Conservation (phyloP, 2,797 vertebrate genomes). For the Eremophila alpestris region DNA sequence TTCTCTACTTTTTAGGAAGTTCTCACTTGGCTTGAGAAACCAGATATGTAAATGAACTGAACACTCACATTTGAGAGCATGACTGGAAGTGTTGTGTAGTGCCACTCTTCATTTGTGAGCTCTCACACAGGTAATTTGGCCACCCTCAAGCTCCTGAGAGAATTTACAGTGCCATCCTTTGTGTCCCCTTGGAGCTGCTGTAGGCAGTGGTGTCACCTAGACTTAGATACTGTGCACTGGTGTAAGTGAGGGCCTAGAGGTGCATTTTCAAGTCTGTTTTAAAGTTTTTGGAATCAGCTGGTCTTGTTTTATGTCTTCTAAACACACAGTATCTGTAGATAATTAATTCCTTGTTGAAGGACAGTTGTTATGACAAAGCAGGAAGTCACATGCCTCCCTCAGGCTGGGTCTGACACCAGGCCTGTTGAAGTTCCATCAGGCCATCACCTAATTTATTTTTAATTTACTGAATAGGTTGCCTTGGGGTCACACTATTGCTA, state of each 20-base stretch:
- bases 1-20: constrained; percentile 19
- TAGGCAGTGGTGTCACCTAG: not conserved
- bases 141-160: not conserved
- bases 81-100: not conserved
- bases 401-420: constrained; percentile 23
- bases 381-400: constrained; percentile 38
- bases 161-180: not conserved
- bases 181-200: not conserved
- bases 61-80: not conserved
- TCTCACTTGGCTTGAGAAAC: not conserved
- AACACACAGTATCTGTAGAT: constrained; percentile 40
- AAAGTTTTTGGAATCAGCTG: constrained; percentile 34
- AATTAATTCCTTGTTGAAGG: constrained; percentile 58
- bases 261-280: not conserved
- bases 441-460: constrained; percentile 50
- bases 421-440: constrained; percentile 14
- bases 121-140: not conserved
- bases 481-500: not conserved
- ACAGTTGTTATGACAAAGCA: constrained; percentile 40
- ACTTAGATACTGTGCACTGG: fast-evolving
- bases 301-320: constrained; percentile 38
- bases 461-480: constrained; percentile 51
- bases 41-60: not conserved
- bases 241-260: not conserved
- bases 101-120: not conserved